Evolutionary conservation across 2,888 invertebrate genomes (phyloP), one percentile per base, ranked within the genome.

Genomic region (Phytoseiulus persimilis): DNA sequence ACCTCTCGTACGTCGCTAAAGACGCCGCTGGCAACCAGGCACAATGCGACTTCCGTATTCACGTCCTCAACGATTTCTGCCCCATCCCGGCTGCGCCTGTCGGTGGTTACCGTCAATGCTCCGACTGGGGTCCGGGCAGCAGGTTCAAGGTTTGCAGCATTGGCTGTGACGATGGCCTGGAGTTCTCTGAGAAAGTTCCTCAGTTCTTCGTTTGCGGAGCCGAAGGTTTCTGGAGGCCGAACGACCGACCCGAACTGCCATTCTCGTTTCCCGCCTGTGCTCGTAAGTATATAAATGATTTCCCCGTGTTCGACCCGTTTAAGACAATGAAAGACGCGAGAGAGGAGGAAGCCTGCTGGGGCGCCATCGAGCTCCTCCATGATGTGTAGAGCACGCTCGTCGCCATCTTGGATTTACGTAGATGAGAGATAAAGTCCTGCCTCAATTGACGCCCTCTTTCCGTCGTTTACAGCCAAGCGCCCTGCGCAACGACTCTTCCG

Each of bases 171-270:
- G 91, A 91, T 33, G 96, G 96, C n/a, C 93, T 97, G 9, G 94
- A 96, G 91, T 99, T 99, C 94, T 97, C 98, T 0, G 96, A 97
- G 92, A 95, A 95, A 90, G 96, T 98, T n/a, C 98, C 98, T 0
- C 96, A 96, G 91, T 98, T 98, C 94, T 99, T 98, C 93, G 97
- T 97, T 0, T 99, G 99, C 92, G 98, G 98, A n/a, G 96, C 96
- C 90, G 98, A 98, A 95, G 99, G 98, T 83, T 96, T 97, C 93
- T 99, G 98, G 99, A 94, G 97, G 91, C 98, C 98, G 90, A 87
- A 87, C 87, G 87, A 46, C 11, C 65, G 65, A 31, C 96, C 96
- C 14, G 94, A 94, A 89, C 94, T 96, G 91, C 96, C 96, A 46
- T 93, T 97, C 91, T 94, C 96, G n/a, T 97, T 97, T 92, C 97